phyloP scores from a whole-genome alignment of 2,888 invertebrate species.

The Hypena proboscidalis region DNA sequence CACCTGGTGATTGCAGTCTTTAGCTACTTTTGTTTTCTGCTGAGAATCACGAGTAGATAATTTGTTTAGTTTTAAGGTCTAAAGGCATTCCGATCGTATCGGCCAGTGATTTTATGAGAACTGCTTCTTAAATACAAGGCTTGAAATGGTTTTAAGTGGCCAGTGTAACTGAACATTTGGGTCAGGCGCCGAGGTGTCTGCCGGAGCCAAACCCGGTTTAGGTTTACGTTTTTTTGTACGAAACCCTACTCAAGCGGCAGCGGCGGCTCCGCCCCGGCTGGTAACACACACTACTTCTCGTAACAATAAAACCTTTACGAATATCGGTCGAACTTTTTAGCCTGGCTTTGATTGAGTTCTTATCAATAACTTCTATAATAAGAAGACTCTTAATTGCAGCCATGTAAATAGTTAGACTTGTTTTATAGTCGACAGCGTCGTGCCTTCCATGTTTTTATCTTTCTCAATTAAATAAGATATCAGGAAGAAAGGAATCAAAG shows the following conservation, averaged over 20 bases:
- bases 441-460: too few species aligned
- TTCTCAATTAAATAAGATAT: too few species aligned
- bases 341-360: not conserved
- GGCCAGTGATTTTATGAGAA: too few species aligned
- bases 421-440: too few species aligned
- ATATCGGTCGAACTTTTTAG: not conserved
- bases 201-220: slow-evolving; percentile 43
- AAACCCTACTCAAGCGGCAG: slow-evolving; percentile 34
- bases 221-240: slow-evolving; percentile 31
- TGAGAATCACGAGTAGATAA: not conserved
- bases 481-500: too few species aligned
- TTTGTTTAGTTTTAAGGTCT: not conserved
- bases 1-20: slow-evolving; percentile 6
- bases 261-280: too few species aligned
- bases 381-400: too few species aligned
- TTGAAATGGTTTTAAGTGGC: slow-evolving; percentile 26
- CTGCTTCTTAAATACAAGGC: too few species aligned
- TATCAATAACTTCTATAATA: too few species aligned
- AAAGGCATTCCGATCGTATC: too few species aligned
- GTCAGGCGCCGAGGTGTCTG: slow-evolving; percentile 66
- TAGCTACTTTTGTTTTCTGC: slow-evolving; percentile 3
- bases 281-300: not conserved
- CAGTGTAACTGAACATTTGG: slow-evolving; percentile 30
- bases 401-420: too few species aligned
- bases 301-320: not conserved